Evolutionary conservation across 1,140 invertebrate species (phyloP).

Genomic region (Coptotermes formosanus): DNA sequence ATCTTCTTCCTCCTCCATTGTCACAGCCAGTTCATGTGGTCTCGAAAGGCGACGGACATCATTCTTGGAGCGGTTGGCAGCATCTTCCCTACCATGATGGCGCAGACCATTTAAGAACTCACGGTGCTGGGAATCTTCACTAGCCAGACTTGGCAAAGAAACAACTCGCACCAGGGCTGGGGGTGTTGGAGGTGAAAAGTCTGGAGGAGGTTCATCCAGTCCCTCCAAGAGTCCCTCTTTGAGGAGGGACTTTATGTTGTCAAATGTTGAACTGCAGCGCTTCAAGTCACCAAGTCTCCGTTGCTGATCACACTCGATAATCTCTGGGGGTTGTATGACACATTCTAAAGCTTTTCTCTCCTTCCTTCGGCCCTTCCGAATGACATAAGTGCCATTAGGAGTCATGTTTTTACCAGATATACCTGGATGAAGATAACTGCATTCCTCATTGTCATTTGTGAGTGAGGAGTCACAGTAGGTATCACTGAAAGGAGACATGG

Average conservation of each 20-base stretch:
- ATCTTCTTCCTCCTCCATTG: conserved; percentile 44
- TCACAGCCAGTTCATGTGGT: conserved; percentile 40
- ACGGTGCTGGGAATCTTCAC: conserved; percentile 47
- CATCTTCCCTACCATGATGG: not conserved
- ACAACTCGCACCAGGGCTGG: conserved; percentile 65
- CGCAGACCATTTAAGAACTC: conserved; percentile 26
- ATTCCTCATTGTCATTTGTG: conserved; percentile 42
- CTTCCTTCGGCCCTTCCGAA: conserved; percentile 61
- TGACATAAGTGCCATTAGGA: conserved; percentile 69
- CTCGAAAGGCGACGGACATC: conserved; percentile 27
- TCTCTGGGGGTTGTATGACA: conserved; percentile 44
- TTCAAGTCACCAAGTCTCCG: conserved; percentile 59
- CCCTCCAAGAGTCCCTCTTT: conserved; percentile 63
- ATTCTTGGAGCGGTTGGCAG: conserved; percentile 6
- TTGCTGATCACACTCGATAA: conserved; percentile 43
- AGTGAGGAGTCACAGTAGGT: conserved; percentile 41
- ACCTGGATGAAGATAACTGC: conserved; percentile 51
- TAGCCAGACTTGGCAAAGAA: conserved; percentile 60
- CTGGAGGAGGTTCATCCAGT: conserved; percentile 53
- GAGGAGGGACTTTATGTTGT: conserved; percentile 72
- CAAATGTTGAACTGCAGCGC: conserved; percentile 73
- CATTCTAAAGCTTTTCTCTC: conserved; percentile 50
- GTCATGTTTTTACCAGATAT: conserved; percentile 55
- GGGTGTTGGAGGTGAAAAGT: conserved; percentile 52
- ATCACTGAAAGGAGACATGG: conserved; percentile 66